Evolutionary conservation across 1,140 invertebrate genomes (phyloP), one percentile per base, ranked within the genome.

Genomic region (Trypoxylus dichotomus): DNA sequence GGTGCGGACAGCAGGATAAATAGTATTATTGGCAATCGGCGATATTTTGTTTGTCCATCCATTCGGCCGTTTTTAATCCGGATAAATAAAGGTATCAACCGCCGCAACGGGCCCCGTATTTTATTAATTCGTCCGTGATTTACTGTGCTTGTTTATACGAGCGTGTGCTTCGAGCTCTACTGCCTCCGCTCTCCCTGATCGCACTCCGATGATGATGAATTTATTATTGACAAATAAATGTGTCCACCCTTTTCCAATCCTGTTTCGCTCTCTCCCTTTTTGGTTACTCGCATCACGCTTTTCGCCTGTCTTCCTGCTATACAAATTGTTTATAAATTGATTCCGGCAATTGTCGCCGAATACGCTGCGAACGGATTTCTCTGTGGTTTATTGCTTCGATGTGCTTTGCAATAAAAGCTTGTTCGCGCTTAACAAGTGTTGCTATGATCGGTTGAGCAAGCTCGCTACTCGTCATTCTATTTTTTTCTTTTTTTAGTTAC

Each of bases 41-140:
- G 81, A 83, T 83, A 83, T 83, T 83, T 83, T 85, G 83, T 85
- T 85, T 85, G 83, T 83, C 81, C 84, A 85, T 80, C 79, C 81
- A 81, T 54, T 54, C 83, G 82, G 82, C 79, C 81, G 83, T 83
- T 85, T 85, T 85, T 83, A 79, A 85, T 85, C 82, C 80, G 79
- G 72, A 79, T 79, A 80, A 83, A 85, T 83, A 84, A 84, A 84
- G 83, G 84, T 85, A 79, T 76, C 60, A 68, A 68, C 21, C 60
- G 13, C 60, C 24, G 60, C 47, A 54, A 15, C 60, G 60, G 60
- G 21, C 19, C 24, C 60, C 81, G 60, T 80, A 80, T 84, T 83
- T 84, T 79, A 79, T 79, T 71, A 82, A 80, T 75, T 75, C 74
- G 43, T 24, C 24, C 24, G 24, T 75, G 76, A 77, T 77, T 68